Percentiles rank a stretch among this genome's conserved stretches.
phyloP scores from a whole-genome alignment of 2,888 invertebrate genomes.

The Epistrophe eligans region DNA sequence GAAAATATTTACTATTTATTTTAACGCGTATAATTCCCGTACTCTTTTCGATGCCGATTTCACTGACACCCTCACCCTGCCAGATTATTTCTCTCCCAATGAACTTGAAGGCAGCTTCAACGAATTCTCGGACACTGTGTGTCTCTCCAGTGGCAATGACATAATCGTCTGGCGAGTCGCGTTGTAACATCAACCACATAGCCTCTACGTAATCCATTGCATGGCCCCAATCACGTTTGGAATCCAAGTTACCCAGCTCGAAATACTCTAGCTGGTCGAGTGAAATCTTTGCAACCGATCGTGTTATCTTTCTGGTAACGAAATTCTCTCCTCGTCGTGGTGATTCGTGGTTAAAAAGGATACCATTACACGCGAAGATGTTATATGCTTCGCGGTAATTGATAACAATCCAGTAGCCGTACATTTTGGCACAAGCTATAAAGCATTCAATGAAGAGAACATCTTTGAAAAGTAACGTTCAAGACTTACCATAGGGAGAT shows the following conservation, averaged over 20 bases:
- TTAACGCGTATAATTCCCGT: constrained; percentile 91
- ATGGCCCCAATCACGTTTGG: constrained; percentile 99
- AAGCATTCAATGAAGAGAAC: neutral
- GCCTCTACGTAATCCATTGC: constrained; percentile 99
- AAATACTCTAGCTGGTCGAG: constrained; percentile 93
- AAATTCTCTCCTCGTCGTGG: constrained; percentile 98
- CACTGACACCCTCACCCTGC: constrained; percentile 93
- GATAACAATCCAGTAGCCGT: constrained; percentile 97
- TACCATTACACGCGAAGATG: constrained; percentile 98
- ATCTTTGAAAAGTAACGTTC: neutral
- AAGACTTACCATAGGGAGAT: constrained; percentile 94
- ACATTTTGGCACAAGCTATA: constrained; percentile 96
- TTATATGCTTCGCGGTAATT: constrained; percentile 98
- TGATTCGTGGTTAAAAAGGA: constrained; percentile 98
- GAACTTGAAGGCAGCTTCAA: constrained; percentile 94
- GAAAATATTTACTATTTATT: constrained; percentile 96
- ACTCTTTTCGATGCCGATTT: constrained; percentile 89
- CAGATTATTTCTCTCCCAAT: constrained; percentile 93
- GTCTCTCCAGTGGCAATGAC: constrained; percentile 98
- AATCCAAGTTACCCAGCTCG: constrained; percentile 97
- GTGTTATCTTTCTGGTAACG: constrained; percentile 98
- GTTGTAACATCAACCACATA: constrained; percentile 99
- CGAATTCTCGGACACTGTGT: constrained; percentile 98
- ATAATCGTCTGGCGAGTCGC: constrained; percentile 95
- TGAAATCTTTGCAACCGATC: constrained; percentile 98